Percentiles rank a stretch among this genome's conserved stretches.
phyloP scores from a whole-genome alignment of 2,888 invertebrate species.

The Arrhopalites spinosus region DNA sequence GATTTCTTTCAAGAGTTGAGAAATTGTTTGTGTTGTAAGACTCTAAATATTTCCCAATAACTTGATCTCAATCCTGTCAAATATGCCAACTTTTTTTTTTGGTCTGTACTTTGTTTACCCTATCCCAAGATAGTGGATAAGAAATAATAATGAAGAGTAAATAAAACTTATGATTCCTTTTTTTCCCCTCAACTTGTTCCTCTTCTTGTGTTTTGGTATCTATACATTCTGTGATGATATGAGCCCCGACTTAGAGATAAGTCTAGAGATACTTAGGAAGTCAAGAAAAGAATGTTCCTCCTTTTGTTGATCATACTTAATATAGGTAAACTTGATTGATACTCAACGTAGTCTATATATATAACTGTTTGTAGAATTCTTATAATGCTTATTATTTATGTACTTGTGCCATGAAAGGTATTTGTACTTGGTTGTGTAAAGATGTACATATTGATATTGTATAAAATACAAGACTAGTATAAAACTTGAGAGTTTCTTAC shows the following conservation, averaged over 20 bases:
- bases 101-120: not conserved
- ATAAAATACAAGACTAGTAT: no score
- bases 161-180: constrained; percentile 4
- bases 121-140: no score
- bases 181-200: not conserved
- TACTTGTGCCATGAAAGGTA: no score
- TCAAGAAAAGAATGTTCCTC: not conserved
- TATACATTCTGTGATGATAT: no score
- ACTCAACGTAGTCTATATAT: constrained; percentile 1
- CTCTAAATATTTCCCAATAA: constrained; percentile 11
- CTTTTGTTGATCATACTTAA: constrained; percentile 4
- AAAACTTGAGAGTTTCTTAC: no score
- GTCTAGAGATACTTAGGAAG: no score
- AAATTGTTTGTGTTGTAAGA: not conserved
- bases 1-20: not conserved
- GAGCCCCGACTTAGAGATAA: no score
- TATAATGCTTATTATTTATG: no score
- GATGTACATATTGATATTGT: no score
- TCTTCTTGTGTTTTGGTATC: no score
- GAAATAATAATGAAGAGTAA: not conserved
- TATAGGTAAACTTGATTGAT: constrained; percentile 18
- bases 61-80: constrained; percentile 17
- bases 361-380: no score
- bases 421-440: no score
- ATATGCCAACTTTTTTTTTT: not conserved